Percentiles rank a stretch among this genome's conserved stretches.
Conservation (phyloP, 2,113 vertebrate genomes). For the Miniopterus natalensis region DNA sequence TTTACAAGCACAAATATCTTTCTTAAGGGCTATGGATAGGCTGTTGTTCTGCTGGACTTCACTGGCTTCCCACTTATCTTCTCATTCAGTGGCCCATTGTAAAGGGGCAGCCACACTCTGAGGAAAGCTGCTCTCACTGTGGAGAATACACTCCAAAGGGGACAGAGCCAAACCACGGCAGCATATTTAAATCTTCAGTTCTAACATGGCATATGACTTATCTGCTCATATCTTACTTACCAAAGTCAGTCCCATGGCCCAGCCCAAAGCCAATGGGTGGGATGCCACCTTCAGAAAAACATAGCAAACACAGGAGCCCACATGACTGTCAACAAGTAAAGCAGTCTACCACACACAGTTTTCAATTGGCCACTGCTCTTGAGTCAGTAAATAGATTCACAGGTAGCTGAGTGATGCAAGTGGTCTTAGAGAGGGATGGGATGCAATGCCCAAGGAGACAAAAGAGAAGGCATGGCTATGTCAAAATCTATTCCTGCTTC, state of each 20-base stretch:
- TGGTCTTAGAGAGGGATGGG: not conserved
- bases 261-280: not conserved
- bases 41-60: not conserved
- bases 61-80: not conserved
- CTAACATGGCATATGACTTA: not conserved
- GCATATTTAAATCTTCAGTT: not conserved
- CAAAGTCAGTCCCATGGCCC: not conserved
- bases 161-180: not conserved
- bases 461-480: not conserved
- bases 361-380: not conserved
- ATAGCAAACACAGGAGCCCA: not conserved
- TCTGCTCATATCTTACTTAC: not conserved
- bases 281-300: not conserved
- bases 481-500: not conserved
- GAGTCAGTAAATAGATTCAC: not conserved
- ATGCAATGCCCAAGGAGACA: not conserved
- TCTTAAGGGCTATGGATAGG: not conserved
- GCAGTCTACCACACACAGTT: fast-evolving
- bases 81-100: not conserved
- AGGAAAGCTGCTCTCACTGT: not conserved
- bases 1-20: not conserved
- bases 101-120: not conserved
- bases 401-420: not conserved
- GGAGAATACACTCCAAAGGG: not conserved
- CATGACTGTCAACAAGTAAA: not conserved